Percentiles rank a stretch among this genome's conserved stretches.
phyloP scores from a whole-genome alignment of 2,113 vertebrate species.

The Raja brachyura region DNA sequence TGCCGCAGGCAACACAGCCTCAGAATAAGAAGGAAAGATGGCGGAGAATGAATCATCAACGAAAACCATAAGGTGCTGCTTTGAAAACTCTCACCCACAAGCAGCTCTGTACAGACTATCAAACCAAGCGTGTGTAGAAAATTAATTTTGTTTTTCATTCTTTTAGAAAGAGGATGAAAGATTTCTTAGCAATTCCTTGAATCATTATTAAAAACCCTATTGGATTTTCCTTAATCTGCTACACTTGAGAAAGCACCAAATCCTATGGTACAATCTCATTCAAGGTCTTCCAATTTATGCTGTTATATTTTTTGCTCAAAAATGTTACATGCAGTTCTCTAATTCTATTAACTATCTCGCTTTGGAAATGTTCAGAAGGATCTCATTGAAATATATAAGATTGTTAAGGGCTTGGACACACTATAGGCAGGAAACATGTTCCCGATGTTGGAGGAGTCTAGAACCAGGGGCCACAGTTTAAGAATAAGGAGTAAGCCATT shows the following conservation, averaged over 20 bases:
- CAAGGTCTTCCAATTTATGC: not conserved
- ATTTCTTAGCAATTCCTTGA: constrained; percentile 37
- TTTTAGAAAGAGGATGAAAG: not conserved
- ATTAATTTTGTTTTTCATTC: constrained; percentile 30
- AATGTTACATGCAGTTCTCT: not conserved
- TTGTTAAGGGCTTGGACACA: too few species aligned
- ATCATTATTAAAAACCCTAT: not conserved
- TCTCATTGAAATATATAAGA: too few species aligned
- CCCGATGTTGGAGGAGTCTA: too few species aligned
- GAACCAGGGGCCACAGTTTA: too few species aligned
- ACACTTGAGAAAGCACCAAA: not conserved
- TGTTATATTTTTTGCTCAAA: not conserved
- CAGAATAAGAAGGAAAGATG: constrained; percentile 73
- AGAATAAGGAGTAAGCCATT: too few species aligned
- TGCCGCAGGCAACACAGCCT: constrained; percentile 87
- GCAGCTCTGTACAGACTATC: constrained; percentile 48
- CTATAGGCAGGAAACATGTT: too few species aligned
- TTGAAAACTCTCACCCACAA: constrained; percentile 65
- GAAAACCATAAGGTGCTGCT: constrained; percentile 74
- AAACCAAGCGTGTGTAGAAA: constrained; percentile 39
- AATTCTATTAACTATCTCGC: not conserved
- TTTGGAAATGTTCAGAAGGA: not conserved
- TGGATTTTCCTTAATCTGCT: not conserved
- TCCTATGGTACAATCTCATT: too few species aligned
- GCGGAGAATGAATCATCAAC: constrained; percentile 81